Base-by-base conservation (phyloP, 2,888 invertebrate genomes). In the Diadegma fenestrale region DNA sequence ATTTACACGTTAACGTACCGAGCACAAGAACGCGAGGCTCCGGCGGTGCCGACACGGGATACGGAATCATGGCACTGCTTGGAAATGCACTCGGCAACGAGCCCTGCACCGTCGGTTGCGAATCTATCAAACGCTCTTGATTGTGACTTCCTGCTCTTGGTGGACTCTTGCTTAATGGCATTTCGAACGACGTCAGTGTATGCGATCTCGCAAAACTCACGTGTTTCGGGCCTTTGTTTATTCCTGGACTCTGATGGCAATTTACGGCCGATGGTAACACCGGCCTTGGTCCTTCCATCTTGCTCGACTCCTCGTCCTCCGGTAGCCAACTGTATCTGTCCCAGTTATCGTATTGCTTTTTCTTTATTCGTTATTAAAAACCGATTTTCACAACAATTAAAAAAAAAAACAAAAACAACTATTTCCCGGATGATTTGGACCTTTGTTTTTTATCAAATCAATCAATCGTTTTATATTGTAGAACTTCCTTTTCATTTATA, bases 151-250 rank as follows among this genome's bases (percentile, higher is more conserved):
- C 51, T 64, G 95, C 94, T 94, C 95, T 94, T 68, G 93, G 92
- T 37, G 88, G 91, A 94, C 94, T 94, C 91, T 89, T 94, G 92
- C 88, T 94, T 88, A 91, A 95, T 85, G 95, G 94, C 73, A 92
- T 89, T 90, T 98, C 97, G 91, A 98, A 97, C 6, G 97, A 98
- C 41, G 97, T 97, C 88, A 98, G 94, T 0, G 98, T 98, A 92
- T 98, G 97, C 5, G 98, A 98, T 81, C 98, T 95, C 68, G 98
- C 97, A 92, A 98, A 98, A 90, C 98, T 98, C 48, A 98, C 98
- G 93, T 98, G 98, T 93, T 98, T 98, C 87, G 97, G 95, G 92
- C 95, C 95, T 61, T 87, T 87, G 69, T 84, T 82, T n/a, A 81
- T 58, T 48, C 48, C 80, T 19, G 76, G 61, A 73, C 71, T 66